A percentile compares a stretch with the other conserved stretches of the same genome.
Conservation (phyloP, 2,797 vertebrate genomes). For the Diplodus puntazzo region DNA sequence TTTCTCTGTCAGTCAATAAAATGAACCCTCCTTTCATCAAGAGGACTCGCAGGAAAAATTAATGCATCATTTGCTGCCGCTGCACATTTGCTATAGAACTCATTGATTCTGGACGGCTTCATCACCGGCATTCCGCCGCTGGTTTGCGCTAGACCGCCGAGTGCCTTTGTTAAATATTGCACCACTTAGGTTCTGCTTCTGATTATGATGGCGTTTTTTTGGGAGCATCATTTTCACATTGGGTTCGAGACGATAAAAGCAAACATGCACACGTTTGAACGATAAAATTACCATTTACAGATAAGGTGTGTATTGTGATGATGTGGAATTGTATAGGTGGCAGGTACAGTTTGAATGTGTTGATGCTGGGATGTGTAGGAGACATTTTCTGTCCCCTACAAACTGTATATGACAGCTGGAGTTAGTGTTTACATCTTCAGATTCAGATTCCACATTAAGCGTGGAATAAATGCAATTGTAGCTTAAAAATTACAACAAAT, state of each 20-base stretch:
- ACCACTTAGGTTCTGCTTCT: not conserved
- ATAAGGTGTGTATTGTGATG: not conserved
- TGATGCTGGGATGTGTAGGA: not conserved
- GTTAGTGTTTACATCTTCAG: not conserved
- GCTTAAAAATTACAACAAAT: not conserved
- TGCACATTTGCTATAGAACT: conserved; percentile 44
- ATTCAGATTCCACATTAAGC: not conserved
- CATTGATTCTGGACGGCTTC: conserved; percentile 23
- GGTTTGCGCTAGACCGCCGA: conserved; percentile 9
- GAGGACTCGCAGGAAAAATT: conserved; percentile 37
- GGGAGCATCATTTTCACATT: not conserved
- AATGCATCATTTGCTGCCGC: conserved; percentile 53
- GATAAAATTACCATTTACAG: not conserved
- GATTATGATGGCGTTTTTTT: not conserved
- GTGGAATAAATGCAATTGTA: not conserved
- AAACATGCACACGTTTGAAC: not conserved
- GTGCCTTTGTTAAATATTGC: not conserved
- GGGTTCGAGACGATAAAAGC: not conserved
- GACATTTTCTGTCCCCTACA: not conserved
- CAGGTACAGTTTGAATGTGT: not conserved
- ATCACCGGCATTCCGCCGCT: not conserved
- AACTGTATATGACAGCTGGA: not conserved
- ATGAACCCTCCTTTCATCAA: conserved; percentile 62
- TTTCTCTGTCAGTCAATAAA: conserved; percentile 74
- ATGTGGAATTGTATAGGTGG: not conserved